These are phyloP conservation scores for Nasonia longicornis DNA, from an alignment of 1,140 invertebrate genomes.

Conservation along the genomic window DNA sequence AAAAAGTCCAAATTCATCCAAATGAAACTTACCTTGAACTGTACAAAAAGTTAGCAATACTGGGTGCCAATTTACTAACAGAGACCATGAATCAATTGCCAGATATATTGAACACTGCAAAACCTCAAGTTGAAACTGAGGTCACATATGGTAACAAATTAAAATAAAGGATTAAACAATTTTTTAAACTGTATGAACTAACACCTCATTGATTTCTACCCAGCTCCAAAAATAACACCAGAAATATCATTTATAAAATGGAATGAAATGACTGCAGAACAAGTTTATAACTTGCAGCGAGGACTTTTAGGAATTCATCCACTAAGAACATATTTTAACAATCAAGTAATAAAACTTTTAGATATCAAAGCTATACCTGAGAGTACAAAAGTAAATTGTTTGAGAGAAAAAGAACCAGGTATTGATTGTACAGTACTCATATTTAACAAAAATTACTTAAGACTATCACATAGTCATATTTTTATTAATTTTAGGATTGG, in stretches of 20 bases:
- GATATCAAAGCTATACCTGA: slow-evolving; percentile 66
- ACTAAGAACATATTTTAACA: slow-evolving; percentile 73
- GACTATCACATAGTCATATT: background rate
- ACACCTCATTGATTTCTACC: slow-evolving; percentile 41
- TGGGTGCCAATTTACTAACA: slow-evolving; percentile 79
- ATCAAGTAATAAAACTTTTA: slow-evolving; percentile 73
- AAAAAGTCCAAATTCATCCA: slow-evolving; percentile 72
- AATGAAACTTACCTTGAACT: slow-evolving; percentile 78
- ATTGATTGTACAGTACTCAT: background rate
- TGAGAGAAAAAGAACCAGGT: slow-evolving; percentile 56
- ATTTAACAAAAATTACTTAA: background rate
- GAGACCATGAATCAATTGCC: slow-evolving; percentile 75
- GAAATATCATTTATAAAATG: slow-evolving; percentile 75
- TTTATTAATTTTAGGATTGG: slow-evolving; percentile 61
- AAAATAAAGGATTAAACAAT: slow-evolving; percentile 16
- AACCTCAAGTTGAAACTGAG: slow-evolving; percentile 72
- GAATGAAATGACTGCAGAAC: slow-evolving; percentile 71
- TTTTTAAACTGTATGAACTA: slow-evolving; percentile 3
- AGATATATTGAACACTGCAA: slow-evolving; percentile 70
- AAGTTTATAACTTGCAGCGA: slow-evolving; percentile 77
- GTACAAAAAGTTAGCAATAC: slow-evolving; percentile 73
- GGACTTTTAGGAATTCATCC: slow-evolving; percentile 76
- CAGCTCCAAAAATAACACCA: slow-evolving; percentile 79
- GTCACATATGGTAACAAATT: slow-evolving; percentile 77
- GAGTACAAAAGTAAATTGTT: slow-evolving; percentile 24